phyloP scores from a whole-genome alignment of 2,888 invertebrate species.

The Caenorhabditis zanzibari region DNA sequence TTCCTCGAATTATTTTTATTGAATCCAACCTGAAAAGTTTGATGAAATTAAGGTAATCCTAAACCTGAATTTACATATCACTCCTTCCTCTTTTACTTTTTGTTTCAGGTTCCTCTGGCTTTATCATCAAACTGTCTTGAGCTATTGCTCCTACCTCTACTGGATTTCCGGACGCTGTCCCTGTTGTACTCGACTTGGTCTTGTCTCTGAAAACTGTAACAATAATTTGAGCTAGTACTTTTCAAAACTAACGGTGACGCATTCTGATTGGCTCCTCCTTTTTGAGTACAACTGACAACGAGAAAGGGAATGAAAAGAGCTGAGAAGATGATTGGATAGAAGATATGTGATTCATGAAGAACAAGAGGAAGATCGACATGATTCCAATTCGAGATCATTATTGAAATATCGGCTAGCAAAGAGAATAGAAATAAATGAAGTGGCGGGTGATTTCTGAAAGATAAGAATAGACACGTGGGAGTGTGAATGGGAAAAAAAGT shows the following conservation, averaged over 20 bases:
- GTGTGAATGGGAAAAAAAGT: neutral
- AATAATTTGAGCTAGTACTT: neutral
- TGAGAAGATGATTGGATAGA: constrained; percentile 15
- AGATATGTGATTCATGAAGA: constrained; percentile 34
- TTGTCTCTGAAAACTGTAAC: constrained; percentile 7
- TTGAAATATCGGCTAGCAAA: constrained; percentile 4
- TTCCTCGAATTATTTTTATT: constrained; percentile 47
- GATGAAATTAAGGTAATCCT: neutral
- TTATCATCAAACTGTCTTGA: constrained; percentile 34
- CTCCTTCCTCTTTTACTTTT: constrained; percentile 14
- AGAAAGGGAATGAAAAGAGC: constrained; percentile 2
- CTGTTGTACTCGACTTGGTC: constrained; percentile 1
- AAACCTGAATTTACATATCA: neutral
- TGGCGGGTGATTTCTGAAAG: neutral
- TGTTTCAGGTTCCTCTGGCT: constrained; percentile 11
- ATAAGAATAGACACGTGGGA: constrained; percentile 2
- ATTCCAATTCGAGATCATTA: constrained; percentile 40
- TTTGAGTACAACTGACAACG: constrained; percentile 18
- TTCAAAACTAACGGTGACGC: neutral
- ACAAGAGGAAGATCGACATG: constrained; percentile 35
- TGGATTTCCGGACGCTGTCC: neutral
- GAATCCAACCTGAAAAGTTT: constrained; percentile 41
- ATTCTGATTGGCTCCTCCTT: neutral
- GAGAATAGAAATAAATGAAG: constrained; percentile 15
- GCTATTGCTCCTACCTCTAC: constrained; percentile 5